Evolutionary conservation across 2,113 vertebrate genomes (phyloP), one percentile per base, ranked within the genome.

Genomic region (Ramphastos sulfuratus): DNA sequence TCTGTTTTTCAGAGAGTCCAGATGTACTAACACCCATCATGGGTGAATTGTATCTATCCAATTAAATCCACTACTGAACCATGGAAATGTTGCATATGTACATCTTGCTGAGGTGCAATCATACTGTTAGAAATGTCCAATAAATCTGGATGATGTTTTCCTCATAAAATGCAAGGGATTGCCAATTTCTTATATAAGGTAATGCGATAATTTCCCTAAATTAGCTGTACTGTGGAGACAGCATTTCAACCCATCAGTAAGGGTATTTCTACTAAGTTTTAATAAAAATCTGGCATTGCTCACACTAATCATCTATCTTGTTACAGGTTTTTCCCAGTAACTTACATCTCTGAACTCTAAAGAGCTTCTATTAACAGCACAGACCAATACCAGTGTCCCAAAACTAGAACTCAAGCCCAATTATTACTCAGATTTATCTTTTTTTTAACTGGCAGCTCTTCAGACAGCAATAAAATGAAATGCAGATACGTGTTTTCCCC

Each of bases 381-480:
- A 92, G 48, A 86, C 28, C 69, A 72, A 71, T 71, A 81, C 8
- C 23, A 81, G 9, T 42, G 74, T 81, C 20, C 33, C 37, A 60
- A 74, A 95, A 88, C 60, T 1, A 88, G 48, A 93, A 83, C 69
- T 86, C 33, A 60, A 87, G 31, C 6, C 46, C 6, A 71, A 74
- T 71, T 67, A 91, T 80, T 83, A 54, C 15, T 82, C 60, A 73
- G 27, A 20, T 69, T 35, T 4, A 28, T 14, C 37, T 25, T 72
- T 50, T 82, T 87, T 69, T 83, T 46, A 3, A 61, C 27, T 42
- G 85, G 71, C 31, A 89, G 52, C 23, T 81, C 31, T 90, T 95
- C 46, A 82, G 64, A 94, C 16, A 71, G 72, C 37, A 91, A 60
- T 71, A 83, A 77, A 95, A 93, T 33, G 12, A 93, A 93, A 95